Percentiles rank a stretch among this genome's conserved stretches.
Conservation (phyloP, 2,797 vertebrate species). For the Enteromius viviparus region DNA sequence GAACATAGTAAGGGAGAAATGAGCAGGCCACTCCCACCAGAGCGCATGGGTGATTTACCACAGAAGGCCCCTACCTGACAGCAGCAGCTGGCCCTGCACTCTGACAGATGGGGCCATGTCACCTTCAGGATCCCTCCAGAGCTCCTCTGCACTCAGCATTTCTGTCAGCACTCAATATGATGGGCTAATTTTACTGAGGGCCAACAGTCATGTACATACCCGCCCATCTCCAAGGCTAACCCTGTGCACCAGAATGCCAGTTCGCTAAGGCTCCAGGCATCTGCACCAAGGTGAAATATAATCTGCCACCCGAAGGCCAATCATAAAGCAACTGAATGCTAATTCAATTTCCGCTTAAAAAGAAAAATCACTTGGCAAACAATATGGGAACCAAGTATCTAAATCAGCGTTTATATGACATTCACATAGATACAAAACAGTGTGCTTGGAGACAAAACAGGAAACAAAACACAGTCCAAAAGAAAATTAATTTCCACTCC, state of each 20-base stretch:
- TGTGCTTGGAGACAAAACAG: conserved; percentile 21
- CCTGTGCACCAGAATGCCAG: conserved; percentile 11
- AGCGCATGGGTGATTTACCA: conserved; percentile 58
- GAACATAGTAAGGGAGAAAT: conserved; percentile 42
- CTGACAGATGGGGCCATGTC: conserved; percentile 75
- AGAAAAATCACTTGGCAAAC: conserved; percentile 27
- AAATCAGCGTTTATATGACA: conserved; percentile 18
- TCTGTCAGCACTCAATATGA: conserved; percentile 83
- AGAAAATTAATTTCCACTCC: conserved; percentile 4
- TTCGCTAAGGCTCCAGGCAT: conserved; percentile 25
- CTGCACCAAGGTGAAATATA: conserved; percentile 27
- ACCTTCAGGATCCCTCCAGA: conserved; percentile 73
- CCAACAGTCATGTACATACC: conserved; percentile 39
- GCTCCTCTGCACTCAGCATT: conserved; percentile 77
- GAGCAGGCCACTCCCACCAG: conserved; percentile 55
- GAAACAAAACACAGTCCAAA: neutral
- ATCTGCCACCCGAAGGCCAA: conserved; percentile 13
- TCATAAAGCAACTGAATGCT: conserved; percentile 24
- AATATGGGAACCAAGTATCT: conserved; percentile 8
- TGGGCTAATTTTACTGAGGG: conserved; percentile 80
- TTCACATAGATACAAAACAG: conserved; percentile 18
- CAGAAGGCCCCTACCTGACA: conserved; percentile 71
- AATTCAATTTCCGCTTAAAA: conserved; percentile 25
- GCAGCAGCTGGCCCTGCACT: conserved; percentile 76
- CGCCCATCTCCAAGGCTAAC: conserved; percentile 25